Percentiles rank a stretch among this genome's conserved stretches.
phyloP scores from a whole-genome alignment of 2,113 vertebrate genomes.

The Bagarius yarrelli region DNA sequence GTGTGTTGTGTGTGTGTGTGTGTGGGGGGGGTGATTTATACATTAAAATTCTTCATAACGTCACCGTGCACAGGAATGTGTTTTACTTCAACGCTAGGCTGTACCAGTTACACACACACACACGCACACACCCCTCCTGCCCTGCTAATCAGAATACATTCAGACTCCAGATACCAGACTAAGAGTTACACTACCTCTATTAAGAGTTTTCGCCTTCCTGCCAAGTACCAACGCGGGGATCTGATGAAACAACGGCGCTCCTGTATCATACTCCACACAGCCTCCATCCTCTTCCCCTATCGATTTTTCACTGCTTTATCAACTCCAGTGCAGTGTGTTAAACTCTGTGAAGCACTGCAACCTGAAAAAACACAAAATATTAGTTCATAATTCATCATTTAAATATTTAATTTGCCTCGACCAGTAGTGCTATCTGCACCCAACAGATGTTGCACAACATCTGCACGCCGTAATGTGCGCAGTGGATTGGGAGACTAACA shows the following conservation, averaged over 20 bases:
- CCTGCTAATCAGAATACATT: too few relatives aligned
- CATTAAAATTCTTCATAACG: not conserved
- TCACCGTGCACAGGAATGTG: slow-evolving; percentile 21
- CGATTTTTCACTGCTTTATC: not conserved
- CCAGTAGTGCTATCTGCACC: too few relatives aligned
- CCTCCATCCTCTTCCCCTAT: not conserved
- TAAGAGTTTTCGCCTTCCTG: not conserved
- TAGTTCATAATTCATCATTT: too few relatives aligned
- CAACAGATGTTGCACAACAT: too few relatives aligned
- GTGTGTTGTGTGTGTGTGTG: not conserved
- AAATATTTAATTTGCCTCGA: too few relatives aligned
- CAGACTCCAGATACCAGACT: too few relatives aligned
- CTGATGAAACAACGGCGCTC: not conserved
- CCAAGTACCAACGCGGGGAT: not conserved
- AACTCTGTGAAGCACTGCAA: not conserved
- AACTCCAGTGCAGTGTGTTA: not conserved
- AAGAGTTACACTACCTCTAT: not conserved
- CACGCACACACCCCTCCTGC: slow-evolving; percentile 15
- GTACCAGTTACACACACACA: slow-evolving; percentile 46
- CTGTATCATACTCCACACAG: not conserved
- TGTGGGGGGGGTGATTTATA: not conserved
- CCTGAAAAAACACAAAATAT: not conserved
- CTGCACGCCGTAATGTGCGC: too few relatives aligned
- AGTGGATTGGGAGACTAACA: too few relatives aligned
- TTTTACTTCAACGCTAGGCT: slow-evolving; percentile 15